Evolutionary conservation across 2,797 vertebrate species (phyloP), one percentile per base, ranked within the genome.

Genomic region (Lepus oiostolus): DNA sequence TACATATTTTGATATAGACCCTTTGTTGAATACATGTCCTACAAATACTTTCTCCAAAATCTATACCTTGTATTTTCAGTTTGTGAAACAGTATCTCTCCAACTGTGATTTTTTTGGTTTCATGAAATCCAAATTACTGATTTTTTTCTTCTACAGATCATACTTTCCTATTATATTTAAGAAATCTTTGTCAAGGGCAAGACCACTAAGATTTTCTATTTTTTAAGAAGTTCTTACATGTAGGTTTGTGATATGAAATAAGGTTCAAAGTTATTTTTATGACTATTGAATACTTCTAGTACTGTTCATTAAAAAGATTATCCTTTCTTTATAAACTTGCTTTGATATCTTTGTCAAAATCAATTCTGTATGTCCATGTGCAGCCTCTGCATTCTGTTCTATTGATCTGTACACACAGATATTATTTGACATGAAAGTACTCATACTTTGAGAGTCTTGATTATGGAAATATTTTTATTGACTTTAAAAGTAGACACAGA

Each of bases 101-200:
- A 81, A 88, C 3, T 77, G 5, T 4, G 72, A 85, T 60, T 17
- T n/a, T 87, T 95, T 42, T 71, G 35, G 52, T 88, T 94, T 84
- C 90, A 58, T 94, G n/a, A 93, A 89, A 80, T 84, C 35, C 10
- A 28, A 93, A 80, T 38, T 84, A 42, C 22, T 80, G 52, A 75
- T 92, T 80, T 92, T 47, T 47, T 67, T 38, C 3, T 42, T 76
- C 35, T 71, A 75, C 6, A 54, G 9, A 47, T 87, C 24, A 47
- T 16, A 0, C 5, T 75, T 85, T 95, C 54, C 30, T 90, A 24
- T 32, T 32, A 3, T n/a, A 65, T 85, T 85, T 74, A 75, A 87
- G 14, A 91, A 85, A 38, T 74, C 28, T 47, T 47, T 76, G 58
- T 16, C 17, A 74, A 85, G 14, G 1, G 35, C 5, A 75, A 91